Conservation (phyloP, 2,113 vertebrate genomes). For the Bucco capensis region DNA sequence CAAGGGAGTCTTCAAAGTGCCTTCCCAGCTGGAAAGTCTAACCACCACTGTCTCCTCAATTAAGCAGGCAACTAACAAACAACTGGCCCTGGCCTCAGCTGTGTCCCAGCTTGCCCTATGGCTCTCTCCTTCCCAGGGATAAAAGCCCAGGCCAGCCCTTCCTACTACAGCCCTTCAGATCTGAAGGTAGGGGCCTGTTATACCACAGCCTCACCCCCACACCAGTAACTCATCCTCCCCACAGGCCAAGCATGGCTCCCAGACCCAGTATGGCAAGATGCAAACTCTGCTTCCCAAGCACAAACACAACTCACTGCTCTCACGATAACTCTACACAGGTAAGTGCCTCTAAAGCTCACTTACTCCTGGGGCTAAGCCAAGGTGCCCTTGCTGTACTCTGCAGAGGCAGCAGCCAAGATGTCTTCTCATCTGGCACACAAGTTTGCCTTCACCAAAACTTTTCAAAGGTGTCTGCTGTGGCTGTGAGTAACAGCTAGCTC, state of each 20-base stretch:
- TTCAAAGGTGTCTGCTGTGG: no score
- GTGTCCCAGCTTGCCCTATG: not conserved
- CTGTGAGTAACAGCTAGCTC: not conserved
- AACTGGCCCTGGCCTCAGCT: not conserved
- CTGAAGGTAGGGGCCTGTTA: not conserved
- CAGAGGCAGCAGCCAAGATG: not conserved
- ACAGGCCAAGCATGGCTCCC: not conserved
- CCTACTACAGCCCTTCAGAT: not conserved
- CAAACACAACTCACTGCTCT: not conserved
- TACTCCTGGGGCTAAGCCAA: not conserved
- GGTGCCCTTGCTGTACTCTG: not conserved
- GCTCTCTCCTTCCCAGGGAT: not conserved
- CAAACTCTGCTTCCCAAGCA: not conserved
- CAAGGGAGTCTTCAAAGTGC: not conserved
- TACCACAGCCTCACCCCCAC: not conserved
- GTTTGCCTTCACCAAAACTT: not conserved
- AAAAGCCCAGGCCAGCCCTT: not conserved
- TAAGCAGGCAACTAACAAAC: not conserved
- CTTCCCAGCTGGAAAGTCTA: conserved; percentile 2
- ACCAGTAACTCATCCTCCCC: fast-evolving
- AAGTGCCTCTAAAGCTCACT: not conserved
- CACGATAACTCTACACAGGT: not conserved
- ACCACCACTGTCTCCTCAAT: not conserved
- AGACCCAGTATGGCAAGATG: fast-evolving
- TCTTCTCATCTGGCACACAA: not conserved